A percentile compares a stretch with the other conserved stretches of the same genome.
Conservation (phyloP, 2,797 vertebrate genomes). For the Podarcis siculus region DNA sequence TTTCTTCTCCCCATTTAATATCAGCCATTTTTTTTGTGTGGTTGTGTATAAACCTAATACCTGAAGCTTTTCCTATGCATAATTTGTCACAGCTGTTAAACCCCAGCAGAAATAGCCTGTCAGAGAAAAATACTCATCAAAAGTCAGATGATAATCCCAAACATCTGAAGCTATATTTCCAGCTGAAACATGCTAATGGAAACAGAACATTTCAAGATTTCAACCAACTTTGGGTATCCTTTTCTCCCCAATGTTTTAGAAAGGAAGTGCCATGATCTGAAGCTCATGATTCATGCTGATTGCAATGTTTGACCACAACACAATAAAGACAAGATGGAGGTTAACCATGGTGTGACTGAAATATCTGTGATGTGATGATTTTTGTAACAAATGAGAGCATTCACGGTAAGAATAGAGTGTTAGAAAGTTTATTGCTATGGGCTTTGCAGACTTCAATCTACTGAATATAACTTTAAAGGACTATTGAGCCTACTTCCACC, state of each 20-base stretch:
- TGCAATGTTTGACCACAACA: slow-evolving; percentile 4
- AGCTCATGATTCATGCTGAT: background rate
- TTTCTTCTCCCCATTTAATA: background rate
- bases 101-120: slow-evolving; percentile 50
- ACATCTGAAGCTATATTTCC: slow-evolving; percentile 57
- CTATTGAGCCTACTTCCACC: no score
- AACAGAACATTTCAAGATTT: slow-evolving; percentile 52
- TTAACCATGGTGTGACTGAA: background rate
- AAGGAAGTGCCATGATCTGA: background rate
- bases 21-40: background rate
- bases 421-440: rapidly evolving
- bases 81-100: slow-evolving; percentile 65
- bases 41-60: background rate
- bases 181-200: slow-evolving; percentile 55
- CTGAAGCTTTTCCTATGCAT: slow-evolving; percentile 51
- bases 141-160: slow-evolving; percentile 57
- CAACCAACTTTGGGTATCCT: slow-evolving; percentile 18
- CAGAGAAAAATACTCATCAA: slow-evolving; percentile 67
- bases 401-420: slow-evolving; percentile 20
- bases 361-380: slow-evolving; percentile 1
- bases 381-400: background rate
- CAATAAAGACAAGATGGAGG: slow-evolving; percentile 29
- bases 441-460: background rate
- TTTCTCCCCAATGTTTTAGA: slow-evolving; percentile 14
- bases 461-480: slow-evolving; percentile 19